Evolutionary conservation across 1,140 invertebrate genomes (phyloP).

Genomic region (Hylaeus anthracinus): DNA sequence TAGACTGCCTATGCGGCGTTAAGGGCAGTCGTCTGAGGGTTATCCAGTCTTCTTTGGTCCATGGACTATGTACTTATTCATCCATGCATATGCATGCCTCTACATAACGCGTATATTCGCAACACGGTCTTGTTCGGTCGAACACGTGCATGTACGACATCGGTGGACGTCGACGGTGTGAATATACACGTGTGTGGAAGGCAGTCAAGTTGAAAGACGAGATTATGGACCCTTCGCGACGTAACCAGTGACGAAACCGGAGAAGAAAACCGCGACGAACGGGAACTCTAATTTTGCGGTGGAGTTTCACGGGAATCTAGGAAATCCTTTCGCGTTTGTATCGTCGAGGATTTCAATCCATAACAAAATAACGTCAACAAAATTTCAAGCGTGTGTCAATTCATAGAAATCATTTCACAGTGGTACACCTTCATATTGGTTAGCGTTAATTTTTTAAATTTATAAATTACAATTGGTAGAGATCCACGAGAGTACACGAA

Average conservation of each 20-base stretch:
- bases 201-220: constrained; percentile 39
- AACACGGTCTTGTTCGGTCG: constrained; percentile 8
- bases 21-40: constrained; percentile 48
- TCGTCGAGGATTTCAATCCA: constrained; percentile 2
- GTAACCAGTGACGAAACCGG: constrained; percentile 2
- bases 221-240: constrained; percentile 31
- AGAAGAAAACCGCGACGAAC: neutral
- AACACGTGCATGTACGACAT: neutral
- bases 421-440: no score
- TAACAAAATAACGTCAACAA: neutral
- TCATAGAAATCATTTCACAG: no score
- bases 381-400: neutral
- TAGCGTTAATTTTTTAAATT: no score
- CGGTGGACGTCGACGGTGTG: neutral
- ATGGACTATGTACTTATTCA: constrained; percentile 2
- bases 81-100: constrained; percentile 31
- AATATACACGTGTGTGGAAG: neutral
- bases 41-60: constrained; percentile 32
- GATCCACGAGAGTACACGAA: no score
- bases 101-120: constrained; percentile 20
- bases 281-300: constrained; percentile 13
- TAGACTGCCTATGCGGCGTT: constrained; percentile 42
- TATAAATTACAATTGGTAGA: no score
- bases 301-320: constrained; percentile 18
- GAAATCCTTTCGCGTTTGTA: constrained; percentile 29